Evolutionary conservation across 2,113 vertebrate genomes (phyloP), one percentile per base, ranked within the genome.

Genomic region (Lagopus muta): DNA sequence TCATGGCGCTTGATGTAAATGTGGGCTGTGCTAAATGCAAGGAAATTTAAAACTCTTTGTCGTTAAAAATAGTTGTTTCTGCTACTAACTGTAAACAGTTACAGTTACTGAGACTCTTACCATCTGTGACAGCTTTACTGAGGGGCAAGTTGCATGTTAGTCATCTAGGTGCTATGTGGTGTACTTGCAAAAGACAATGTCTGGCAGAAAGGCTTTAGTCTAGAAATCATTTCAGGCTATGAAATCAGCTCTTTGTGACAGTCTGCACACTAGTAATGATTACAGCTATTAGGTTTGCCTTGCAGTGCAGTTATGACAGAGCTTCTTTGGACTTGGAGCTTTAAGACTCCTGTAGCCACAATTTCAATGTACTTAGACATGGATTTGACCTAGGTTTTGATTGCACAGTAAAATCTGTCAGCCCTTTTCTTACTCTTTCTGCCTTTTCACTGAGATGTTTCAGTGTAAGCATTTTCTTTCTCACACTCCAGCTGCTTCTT

Each of bases 401-500:
- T 92, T 73, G 48, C 88, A 70, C 0, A 5, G 47, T 65, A 81
- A 80, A 90, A 42, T 58, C 55, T 93, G 78, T 87, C 82, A 93
- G 83, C 55, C 74, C 34, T 15, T 96, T 86, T 95, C 60, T 88
- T 60, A 54, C 43, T 82, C 48, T 50, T 54, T 76, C 42, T n/a
- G 27, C 34, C 30, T 93, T 45, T 93, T 95, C 42, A 18, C 82
- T 54, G 77, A 95, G 61, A 92, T 86, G 70, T 88, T 80, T 94
- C 76, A 96, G 87, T 86, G 73, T 82, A 83, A 95, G 72, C 38
- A 73, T 97, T 90, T 96, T 95, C 76, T 96, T 72, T 81, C 85
- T 93, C 65, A 76, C 82, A 89, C 40, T 86, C 96, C 90, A 90
- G 82, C 88, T 96, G 94, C 77, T 96, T 87, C 86, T 95, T 93